Evolutionary conservation across 2,797 vertebrate species (phyloP).

Genomic region (Triplophysa bombifrons): DNA sequence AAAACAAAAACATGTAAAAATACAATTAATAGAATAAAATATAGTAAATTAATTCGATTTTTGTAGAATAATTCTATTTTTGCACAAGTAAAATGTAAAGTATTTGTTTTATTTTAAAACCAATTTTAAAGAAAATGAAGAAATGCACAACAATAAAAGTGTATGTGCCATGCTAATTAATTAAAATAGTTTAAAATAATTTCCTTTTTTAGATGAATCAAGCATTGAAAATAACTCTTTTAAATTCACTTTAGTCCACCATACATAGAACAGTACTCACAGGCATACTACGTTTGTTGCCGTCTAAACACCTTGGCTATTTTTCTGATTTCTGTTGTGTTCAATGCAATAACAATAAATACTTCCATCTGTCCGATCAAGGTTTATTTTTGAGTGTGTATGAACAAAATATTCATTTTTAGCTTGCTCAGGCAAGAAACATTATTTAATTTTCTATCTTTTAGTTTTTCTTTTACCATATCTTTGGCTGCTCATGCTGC

Average conservation of each 20-base stretch:
- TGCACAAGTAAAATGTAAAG: no score
- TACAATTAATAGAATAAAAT: no score
- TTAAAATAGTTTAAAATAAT: no score
- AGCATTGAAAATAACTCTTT: background rate
- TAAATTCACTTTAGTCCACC: conserved; percentile 1
- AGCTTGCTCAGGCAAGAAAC: conserved; percentile 17
- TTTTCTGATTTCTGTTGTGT: background rate
- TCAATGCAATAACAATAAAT: conserved; percentile 28
- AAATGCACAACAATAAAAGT: no score
- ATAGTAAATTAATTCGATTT: no score
- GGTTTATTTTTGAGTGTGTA: conserved; percentile 2
- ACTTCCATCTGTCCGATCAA: conserved; percentile 22
- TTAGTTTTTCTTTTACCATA: conserved; percentile 55
- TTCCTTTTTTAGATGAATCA: conserved; percentile 1
- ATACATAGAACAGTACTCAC: background rate
- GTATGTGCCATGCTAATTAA: no score
- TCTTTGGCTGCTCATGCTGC: conserved; percentile 67
- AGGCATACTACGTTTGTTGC: conserved; percentile 3
- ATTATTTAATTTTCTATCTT: conserved; percentile 54
- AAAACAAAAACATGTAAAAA: no score
- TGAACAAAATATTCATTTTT: conserved; percentile 23
- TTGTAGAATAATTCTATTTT: no score
- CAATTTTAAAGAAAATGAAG: no score
- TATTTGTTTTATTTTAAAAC: no score
- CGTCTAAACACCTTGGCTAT: background rate